Percentiles rank a stretch among this genome's conserved stretches.
These are phyloP conservation scores for Prosapia bicincta DNA, from an alignment of 2,888 invertebrate species.

Conservation along the genomic window DNA sequence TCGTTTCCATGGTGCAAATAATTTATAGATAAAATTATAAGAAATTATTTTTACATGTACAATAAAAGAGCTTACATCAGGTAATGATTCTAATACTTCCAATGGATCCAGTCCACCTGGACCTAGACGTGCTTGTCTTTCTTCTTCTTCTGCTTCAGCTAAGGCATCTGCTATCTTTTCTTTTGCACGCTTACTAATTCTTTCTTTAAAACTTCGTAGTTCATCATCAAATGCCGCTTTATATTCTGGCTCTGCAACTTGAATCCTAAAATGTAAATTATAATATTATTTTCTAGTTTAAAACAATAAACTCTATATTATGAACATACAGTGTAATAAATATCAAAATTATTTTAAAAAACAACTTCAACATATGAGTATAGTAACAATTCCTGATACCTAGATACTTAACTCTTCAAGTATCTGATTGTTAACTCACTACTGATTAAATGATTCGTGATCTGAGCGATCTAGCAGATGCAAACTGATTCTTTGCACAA, in stretches of 20 bases:
- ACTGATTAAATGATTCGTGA: too few species aligned
- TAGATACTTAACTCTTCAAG: too few species aligned
- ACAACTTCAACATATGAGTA: too few species aligned
- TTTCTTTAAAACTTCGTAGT: conserved; percentile 79
- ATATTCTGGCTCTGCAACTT: conserved; percentile 89
- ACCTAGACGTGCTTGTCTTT: conserved; percentile 73
- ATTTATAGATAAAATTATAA: too few species aligned
- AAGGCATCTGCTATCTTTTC: conserved; percentile 51
- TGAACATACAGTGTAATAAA: conserved; percentile 14
- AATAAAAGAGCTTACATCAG: conserved; percentile 80
- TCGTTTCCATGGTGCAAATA: too few species aligned
- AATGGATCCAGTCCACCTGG: conserved; percentile 98
- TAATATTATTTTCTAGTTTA: neutral
- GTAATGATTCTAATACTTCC: conserved; percentile 93
- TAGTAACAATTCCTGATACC: too few species aligned
- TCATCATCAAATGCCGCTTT: conserved; percentile 93
- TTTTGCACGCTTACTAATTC: conserved; percentile 76
- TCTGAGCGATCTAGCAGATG: too few species aligned
- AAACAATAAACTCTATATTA: neutral
- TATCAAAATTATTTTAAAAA: conserved; percentile 9
- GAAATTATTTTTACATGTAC: too few species aligned
- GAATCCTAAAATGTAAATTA: conserved; percentile 64
- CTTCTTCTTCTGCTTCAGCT: conserved; percentile 84
- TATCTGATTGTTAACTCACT: too few species aligned
- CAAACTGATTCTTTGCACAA: too few species aligned